These are phyloP conservation scores for Hirundo rustica DNA, from an alignment of 2,797 vertebrate species.

Conservation along the genomic window DNA sequence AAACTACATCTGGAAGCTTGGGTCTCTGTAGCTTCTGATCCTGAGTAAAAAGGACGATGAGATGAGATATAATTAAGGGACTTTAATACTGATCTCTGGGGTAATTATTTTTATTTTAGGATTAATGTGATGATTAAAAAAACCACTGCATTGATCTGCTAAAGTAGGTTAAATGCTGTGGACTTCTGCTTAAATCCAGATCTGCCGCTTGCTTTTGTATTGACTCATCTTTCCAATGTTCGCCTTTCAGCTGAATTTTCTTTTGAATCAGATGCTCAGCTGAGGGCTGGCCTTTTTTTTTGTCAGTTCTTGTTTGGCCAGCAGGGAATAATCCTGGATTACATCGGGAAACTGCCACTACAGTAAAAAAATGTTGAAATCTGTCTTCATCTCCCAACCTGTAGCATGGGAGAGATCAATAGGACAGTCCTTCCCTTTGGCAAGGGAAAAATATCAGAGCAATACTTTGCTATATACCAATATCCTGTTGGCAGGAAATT, in stretches of 20 bases:
- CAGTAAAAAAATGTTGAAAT: background rate
- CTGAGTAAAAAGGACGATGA: slow-evolving; percentile 13
- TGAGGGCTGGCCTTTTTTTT: slow-evolving; percentile 31
- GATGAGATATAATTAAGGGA: slow-evolving; percentile 47
- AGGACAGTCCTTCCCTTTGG: background rate
- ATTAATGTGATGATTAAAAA: slow-evolving; percentile 64
- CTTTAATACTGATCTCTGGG: slow-evolving; percentile 37
- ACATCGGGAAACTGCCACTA: slow-evolving; percentile 1
- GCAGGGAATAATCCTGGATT: slow-evolving; percentile 43
- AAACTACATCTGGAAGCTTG: background rate
- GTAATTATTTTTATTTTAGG: slow-evolving; percentile 66
- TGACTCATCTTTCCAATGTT: slow-evolving; percentile 10
- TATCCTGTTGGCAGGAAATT: background rate
- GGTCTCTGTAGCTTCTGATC: background rate
- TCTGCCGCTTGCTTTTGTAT: background rate
- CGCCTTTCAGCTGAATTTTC: slow-evolving; percentile 12
- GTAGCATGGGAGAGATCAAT: background rate
- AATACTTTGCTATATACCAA: background rate
- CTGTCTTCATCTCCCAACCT: background rate
- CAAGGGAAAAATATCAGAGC: background rate
- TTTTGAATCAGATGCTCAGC: slow-evolving; percentile 22
- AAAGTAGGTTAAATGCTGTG: slow-evolving; percentile 61
- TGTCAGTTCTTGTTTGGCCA: background rate
- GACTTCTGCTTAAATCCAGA: slow-evolving; percentile 36
- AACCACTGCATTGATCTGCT: slow-evolving; percentile 18